These are phyloP conservation scores for Polydrusus pterygomalis DNA, from an alignment of 2,888 invertebrate genomes.

Conservation along the genomic window DNA sequence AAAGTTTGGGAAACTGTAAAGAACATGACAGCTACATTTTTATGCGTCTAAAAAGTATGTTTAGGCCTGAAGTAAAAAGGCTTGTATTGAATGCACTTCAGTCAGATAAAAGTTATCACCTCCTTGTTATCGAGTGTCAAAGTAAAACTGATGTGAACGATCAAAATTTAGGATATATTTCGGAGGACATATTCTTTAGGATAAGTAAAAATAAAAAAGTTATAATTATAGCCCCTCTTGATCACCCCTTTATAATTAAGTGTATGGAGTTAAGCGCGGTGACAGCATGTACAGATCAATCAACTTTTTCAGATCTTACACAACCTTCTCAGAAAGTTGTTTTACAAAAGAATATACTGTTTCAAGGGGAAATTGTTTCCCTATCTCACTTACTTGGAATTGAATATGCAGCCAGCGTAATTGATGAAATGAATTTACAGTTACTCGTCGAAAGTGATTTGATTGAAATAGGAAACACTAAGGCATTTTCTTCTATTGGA, in stretches of 20 bases:
- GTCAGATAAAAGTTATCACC: conserved; percentile 13
- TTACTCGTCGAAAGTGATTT: conserved; percentile 29
- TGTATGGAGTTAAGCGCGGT: neutral
- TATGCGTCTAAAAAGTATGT: conserved; percentile 30
- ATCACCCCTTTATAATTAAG: neutral
- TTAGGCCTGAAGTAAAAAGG: conserved; percentile 27
- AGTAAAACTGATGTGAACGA: neutral
- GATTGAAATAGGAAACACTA: conserved; percentile 40
- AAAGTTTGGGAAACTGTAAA: conserved; percentile 26
- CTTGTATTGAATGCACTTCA: conserved; percentile 30
- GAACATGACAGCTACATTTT: conserved; percentile 46
- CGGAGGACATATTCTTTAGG: neutral
- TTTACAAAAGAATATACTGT: conserved; percentile 27
- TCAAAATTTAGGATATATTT: neutral
- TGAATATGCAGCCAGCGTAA: conserved; percentile 19
- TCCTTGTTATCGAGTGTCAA: conserved; percentile 47
- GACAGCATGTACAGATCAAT: conserved; percentile 2
- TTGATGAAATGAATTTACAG: conserved; percentile 24
- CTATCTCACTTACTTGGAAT: conserved; percentile 34
- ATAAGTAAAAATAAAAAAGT: conserved; percentile 6
- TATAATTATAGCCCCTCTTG: conserved; percentile 14
- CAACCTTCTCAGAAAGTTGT: conserved; percentile 24
- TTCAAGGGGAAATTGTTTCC: conserved; percentile 30
- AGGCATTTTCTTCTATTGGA: conserved; percentile 37
- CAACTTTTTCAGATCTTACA: conserved; percentile 33